Conservation (phyloP, 2,888 invertebrate genomes). For the Mythimna loreyi region DNA sequence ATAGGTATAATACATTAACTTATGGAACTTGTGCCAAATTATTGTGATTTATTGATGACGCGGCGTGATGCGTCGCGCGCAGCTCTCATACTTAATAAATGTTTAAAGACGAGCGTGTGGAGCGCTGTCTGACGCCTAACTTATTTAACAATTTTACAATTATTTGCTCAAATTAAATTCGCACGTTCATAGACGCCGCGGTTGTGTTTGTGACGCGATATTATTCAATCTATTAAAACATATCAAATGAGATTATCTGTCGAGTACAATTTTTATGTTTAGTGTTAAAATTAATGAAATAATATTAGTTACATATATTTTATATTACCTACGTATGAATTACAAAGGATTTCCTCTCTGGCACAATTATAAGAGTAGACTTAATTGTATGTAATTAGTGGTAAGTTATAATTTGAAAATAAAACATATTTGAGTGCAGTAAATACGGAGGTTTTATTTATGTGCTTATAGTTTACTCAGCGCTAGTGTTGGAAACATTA, state of each 20-base stretch:
- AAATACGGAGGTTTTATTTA: slow-evolving; percentile 16
- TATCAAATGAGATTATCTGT: slow-evolving; percentile 52
- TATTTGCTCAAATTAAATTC: slow-evolving; percentile 51
- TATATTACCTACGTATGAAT: slow-evolving; percentile 21
- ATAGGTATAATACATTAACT: slow-evolving; percentile 16
- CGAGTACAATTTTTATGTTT: slow-evolving; percentile 46
- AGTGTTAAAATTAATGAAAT: slow-evolving; percentile 24
- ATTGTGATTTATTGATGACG: slow-evolving; percentile 46
- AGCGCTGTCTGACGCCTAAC: neutral
- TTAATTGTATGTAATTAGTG: slow-evolving; percentile 32
- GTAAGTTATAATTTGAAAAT: slow-evolving; percentile 46
- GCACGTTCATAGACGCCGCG: slow-evolving; percentile 1
- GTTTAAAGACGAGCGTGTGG: neutral
- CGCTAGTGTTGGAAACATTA: neutral
- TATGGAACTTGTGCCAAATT: slow-evolving; percentile 61
- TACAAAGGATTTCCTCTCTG: slow-evolving; percentile 31
- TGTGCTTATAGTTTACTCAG: neutral
- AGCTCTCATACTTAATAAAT: slow-evolving; percentile 30
- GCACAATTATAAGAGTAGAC: slow-evolving; percentile 22
- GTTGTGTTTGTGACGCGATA: slow-evolving; percentile 19
- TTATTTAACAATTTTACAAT: slow-evolving; percentile 13
- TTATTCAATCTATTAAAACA: slow-evolving; percentile 40
- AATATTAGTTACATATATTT: slow-evolving; percentile 14
- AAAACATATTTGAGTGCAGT: slow-evolving; percentile 30
- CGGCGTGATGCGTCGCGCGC: slow-evolving; percentile 6